phyloP scores from a whole-genome alignment of 1,140 invertebrate genomes.

The Marisa cornuarietis region DNA sequence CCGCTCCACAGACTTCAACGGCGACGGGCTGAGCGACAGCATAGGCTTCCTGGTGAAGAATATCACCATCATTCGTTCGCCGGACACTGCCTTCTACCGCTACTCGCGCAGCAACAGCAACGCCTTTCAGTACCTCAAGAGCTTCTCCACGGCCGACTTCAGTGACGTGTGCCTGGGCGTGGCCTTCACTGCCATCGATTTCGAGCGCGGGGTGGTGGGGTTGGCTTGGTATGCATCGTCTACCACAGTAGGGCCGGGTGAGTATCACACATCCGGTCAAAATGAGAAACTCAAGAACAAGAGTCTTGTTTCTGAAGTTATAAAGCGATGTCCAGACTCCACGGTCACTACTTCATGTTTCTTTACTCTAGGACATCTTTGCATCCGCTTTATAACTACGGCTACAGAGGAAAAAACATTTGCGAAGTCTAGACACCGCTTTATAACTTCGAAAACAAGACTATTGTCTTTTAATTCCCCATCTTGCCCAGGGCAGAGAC shows the following conservation, averaged over 20 bases:
- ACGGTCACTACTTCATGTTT: too few species aligned
- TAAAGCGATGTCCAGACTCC: too few species aligned
- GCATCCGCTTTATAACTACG: too few species aligned
- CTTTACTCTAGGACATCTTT: too few species aligned
- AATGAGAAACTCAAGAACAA: too few species aligned
- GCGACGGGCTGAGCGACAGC: slow-evolving; percentile 49
- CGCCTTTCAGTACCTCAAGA: slow-evolving; percentile 44
- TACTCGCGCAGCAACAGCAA: slow-evolving; percentile 30
- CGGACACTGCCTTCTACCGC: slow-evolving; percentile 27
- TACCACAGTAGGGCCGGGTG: slow-evolving; percentile 23
- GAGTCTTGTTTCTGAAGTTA: too few species aligned
- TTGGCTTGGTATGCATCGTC: slow-evolving; percentile 54
- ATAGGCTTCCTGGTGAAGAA: slow-evolving; percentile 50
- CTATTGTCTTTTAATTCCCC: too few species aligned
- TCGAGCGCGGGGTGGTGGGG: slow-evolving; percentile 47
- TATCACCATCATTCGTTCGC: slow-evolving; percentile 44
- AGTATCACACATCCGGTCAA: background rate
- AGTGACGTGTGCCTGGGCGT: slow-evolving; percentile 46
- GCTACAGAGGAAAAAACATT: too few species aligned
- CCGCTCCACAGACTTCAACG: slow-evolving; percentile 51
- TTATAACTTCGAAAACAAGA: too few species aligned
- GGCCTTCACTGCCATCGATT: slow-evolving; percentile 53
- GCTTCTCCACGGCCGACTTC: slow-evolving; percentile 48
- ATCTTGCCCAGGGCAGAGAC: too few species aligned
- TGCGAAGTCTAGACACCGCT: too few species aligned